Evolutionary conservation across 2,888 invertebrate genomes (phyloP), one percentile per base, ranked within the genome.

Genomic region (Andrena chrysosceles): DNA sequence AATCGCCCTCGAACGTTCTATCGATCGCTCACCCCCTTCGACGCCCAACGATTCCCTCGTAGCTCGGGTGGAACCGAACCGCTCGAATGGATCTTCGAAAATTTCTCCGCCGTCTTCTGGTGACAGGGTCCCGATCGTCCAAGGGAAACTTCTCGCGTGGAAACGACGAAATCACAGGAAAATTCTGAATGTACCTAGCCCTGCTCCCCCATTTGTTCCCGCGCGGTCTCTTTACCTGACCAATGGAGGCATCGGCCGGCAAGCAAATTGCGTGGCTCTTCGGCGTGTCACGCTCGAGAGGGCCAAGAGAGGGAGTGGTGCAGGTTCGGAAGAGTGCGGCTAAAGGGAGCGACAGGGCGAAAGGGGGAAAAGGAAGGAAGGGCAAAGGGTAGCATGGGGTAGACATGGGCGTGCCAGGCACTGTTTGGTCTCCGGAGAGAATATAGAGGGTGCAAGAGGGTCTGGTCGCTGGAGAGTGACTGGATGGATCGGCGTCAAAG

Each of bases 401-500:
- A 79, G 83, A 79, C 83, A 76, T 83, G 84, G 85, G 84, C 78
- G 85, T 84, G 85, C 84, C 84, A 63, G 81, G 26, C 73, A 69
- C 62, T 88, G 87, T 88, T 88, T 88, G 85, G 80, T 75, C 85
- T 88, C 77, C 59, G 70, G 64, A 70, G 80, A 78, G 75, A 74
- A 76, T 83, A 79, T 74, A 69, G 83, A 86, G 87, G 83, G 85
- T 85, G 84, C 71, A 76, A 80, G 80, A 83, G 79, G 81, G 71
- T 79, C 77, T 79, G 83, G 81, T 59, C 23, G 77, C 69, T 67
- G 60, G 75, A 73, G 87, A 74, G 76, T 70, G 86, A 84, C 80
- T 81, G 87, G 85, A 83, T 84, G 81, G 90, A 91, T 90, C 89
- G 86, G 87, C 91, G 89, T 92, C 92, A 91, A 91, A 92, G 91